phyloP scores from a whole-genome alignment of 2,797 vertebrate species.

The Chloroceryle amazona region DNA sequence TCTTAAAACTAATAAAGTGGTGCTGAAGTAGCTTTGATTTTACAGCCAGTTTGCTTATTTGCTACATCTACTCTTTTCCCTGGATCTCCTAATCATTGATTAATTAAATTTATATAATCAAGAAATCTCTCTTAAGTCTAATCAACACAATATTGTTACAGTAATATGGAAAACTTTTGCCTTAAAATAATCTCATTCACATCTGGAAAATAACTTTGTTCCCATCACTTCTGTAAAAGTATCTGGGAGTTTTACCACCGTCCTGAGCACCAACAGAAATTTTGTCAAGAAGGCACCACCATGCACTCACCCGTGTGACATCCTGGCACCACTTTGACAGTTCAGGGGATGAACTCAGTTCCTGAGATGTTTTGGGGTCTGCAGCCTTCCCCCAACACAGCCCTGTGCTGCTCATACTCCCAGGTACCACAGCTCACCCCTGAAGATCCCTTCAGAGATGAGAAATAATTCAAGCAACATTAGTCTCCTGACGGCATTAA shows the following conservation, averaged over 20 bases:
- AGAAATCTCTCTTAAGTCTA: not conserved
- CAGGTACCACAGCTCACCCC: not conserved
- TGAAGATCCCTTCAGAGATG: not conserved
- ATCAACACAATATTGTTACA: not conserved
- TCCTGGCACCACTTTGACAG: accelerated
- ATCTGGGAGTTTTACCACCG: not conserved
- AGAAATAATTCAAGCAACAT: not conserved
- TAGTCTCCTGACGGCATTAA: not conserved
- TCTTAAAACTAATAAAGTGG: not conserved
- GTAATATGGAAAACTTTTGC: not conserved
- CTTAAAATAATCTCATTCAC: not conserved
- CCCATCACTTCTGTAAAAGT: not conserved
- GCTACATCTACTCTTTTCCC: not conserved
- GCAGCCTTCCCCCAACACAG: not conserved
- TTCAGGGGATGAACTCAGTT: not conserved
- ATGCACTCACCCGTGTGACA: not conserved
- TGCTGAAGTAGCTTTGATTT: not conserved
- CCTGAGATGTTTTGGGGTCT: not conserved
- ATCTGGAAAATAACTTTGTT: not conserved
- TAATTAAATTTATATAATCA: not conserved
- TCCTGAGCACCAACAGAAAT: not conserved
- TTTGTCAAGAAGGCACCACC: not conserved
- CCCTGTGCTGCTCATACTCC: accelerated
- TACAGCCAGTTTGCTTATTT: not conserved
- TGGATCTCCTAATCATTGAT: not conserved